Percentiles rank a stretch among this genome's conserved stretches.
These are phyloP conservation scores for Cephonodes hylas DNA, from an alignment of 2,888 invertebrate genomes.

Conservation along the genomic window DNA sequence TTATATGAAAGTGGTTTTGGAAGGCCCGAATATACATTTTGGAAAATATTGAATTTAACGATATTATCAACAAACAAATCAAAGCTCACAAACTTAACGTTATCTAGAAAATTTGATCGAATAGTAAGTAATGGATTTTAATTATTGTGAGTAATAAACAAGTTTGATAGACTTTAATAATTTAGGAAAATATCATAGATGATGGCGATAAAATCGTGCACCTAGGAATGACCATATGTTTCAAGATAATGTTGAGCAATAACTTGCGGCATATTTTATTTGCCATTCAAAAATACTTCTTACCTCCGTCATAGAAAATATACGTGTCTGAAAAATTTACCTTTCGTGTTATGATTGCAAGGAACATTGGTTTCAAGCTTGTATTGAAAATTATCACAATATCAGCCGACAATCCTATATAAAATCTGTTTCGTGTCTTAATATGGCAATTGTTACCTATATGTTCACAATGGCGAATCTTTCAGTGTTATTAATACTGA, in stretches of 20 bases:
- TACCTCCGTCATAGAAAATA: not conserved
- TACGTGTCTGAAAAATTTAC: constrained; percentile 19
- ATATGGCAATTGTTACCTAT: constrained; percentile 9
- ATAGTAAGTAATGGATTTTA: not conserved
- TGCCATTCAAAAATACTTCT: not conserved
- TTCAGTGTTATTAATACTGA: constrained; percentile 36
- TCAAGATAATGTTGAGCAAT: not conserved
- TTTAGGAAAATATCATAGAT: not conserved
- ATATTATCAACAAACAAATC: not conserved
- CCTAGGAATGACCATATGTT: not conserved
- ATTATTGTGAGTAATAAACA: not conserved
- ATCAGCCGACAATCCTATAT: constrained; percentile 24
- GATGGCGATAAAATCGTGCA: not conserved
- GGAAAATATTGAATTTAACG: too few species aligned
- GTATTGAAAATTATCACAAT: constrained; percentile 34
- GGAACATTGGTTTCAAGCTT: constrained; percentile 12
- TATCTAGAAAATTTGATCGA: not conserved
- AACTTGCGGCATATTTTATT: not conserved
- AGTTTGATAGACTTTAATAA: not conserved
- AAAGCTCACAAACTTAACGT: not conserved
- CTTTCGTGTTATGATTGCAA: constrained; percentile 13
- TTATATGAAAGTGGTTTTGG: not conserved
- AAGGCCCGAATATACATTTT: not conserved
- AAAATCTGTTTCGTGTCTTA: constrained; percentile 15
- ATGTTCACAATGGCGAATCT: constrained; percentile 48